Percentiles rank a stretch among this genome's conserved stretches.
Evolutionary conservation across 2,797 vertebrate species (phyloP).

Genomic region (Sebastes taczanowskii): DNA sequence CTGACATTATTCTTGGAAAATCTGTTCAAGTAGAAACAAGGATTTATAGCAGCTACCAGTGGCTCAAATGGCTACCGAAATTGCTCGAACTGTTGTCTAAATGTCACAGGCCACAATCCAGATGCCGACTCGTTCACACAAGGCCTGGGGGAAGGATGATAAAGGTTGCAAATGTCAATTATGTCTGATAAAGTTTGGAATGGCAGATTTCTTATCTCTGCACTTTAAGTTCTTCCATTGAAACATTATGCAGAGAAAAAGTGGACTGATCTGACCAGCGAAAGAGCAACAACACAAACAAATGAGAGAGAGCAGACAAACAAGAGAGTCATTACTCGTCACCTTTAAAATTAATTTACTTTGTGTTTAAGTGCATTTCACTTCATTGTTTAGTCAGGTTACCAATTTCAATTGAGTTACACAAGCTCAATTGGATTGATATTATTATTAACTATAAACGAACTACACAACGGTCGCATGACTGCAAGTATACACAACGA

Average conservation of each 20-base stretch:
- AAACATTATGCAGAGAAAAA: constrained; percentile 26
- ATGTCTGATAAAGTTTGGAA: constrained; percentile 71
- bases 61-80: constrained; percentile 69
- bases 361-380: neutral
- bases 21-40: constrained; percentile 25
- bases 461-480: accelerated
- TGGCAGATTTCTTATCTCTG: constrained; percentile 62
- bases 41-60: constrained; percentile 53
- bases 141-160: constrained; percentile 67
- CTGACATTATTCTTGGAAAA: constrained; percentile 26
- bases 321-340: neutral
- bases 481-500: neutral
- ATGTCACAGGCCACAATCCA: constrained; percentile 80
- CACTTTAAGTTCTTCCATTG: constrained; percentile 14
- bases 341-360: neutral
- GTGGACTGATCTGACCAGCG: neutral
- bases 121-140: constrained; percentile 62
- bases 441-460: neutral
- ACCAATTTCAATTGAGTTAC: neutral
- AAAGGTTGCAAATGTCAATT: constrained; percentile 78
- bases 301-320: neutral
- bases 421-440: neutral
- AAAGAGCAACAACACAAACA: constrained; percentile 7
- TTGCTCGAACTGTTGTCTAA: constrained; percentile 79
- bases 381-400: neutral